Percentiles rank a stretch among this genome's conserved stretches.
Evolutionary conservation across 2,113 vertebrate genomes (phyloP).

Genomic region (Paradisaea rubra): DNA sequence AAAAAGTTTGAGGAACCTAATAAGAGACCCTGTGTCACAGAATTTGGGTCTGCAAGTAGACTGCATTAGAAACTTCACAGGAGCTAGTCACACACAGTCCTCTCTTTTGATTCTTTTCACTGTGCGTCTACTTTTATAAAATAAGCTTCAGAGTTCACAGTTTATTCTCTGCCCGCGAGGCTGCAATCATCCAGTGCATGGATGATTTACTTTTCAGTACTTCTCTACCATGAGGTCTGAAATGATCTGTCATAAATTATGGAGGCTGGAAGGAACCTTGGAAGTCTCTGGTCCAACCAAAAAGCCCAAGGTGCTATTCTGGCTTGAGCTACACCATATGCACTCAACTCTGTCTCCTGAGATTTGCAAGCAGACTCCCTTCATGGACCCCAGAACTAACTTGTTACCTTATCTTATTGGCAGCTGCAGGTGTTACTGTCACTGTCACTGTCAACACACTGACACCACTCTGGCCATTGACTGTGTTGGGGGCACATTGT

Average conservation of each 20-base stretch:
- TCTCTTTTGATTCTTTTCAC: not conserved
- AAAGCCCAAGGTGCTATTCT: not conserved
- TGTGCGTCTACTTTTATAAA: not conserved
- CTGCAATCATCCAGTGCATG: not conserved
- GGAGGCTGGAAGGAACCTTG: not conserved
- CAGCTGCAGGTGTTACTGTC: not conserved
- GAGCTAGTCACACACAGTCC: not conserved
- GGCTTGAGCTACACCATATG: not conserved
- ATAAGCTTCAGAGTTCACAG: not conserved
- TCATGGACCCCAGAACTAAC: not conserved
- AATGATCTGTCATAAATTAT: not conserved
- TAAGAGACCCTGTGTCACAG: not conserved
- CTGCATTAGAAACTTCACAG: not conserved
- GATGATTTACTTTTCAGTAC: not conserved
- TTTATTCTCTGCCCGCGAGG: not conserved
- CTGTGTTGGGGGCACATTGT: not conserved
- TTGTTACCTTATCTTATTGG: not conserved
- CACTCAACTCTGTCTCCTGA: not conserved
- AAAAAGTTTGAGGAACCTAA: not conserved
- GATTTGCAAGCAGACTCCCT: not conserved
- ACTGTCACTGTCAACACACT: not conserved
- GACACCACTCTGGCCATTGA: not conserved
- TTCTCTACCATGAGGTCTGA: not conserved
- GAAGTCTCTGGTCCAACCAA: not conserved
- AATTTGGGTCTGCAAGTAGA: not conserved